These are phyloP conservation scores for Drosophila carrolli DNA, from an alignment of 1,140 invertebrate genomes.

Conservation along the genomic window DNA sequence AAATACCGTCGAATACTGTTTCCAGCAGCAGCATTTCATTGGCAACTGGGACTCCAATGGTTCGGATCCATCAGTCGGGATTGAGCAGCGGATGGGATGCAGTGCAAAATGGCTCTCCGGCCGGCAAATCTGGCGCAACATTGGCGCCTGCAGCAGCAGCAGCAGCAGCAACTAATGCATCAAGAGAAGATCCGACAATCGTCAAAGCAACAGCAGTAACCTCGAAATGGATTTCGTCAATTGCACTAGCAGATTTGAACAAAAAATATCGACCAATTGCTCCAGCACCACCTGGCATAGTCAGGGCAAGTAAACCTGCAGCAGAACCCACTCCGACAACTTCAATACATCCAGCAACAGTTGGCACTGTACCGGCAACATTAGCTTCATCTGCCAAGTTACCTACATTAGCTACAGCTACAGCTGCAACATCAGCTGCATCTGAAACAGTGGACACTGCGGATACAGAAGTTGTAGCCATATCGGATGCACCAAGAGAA, in stretches of 20 bases:
- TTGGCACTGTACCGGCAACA: not conserved
- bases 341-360: too few relatives aligned
- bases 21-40: not conserved
- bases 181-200: not conserved
- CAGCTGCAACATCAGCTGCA: not conserved
- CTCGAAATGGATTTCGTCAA: not conserved
- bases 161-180: too few relatives aligned
- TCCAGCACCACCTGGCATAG: not conserved
- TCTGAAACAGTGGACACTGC: not conserved
- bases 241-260: not conserved
- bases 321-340: not conserved
- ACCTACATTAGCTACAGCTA: too few relatives aligned
- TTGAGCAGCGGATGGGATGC: constrained; percentile 5
- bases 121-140: not conserved
- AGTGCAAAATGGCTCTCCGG: not conserved
- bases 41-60: not conserved
- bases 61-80: constrained; percentile 5
- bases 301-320: not conserved
- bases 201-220: not conserved
- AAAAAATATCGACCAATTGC: not conserved
- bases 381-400: too few relatives aligned
- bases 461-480: not conserved
- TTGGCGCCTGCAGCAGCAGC: not conserved
- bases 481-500: not conserved
- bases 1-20: not conserved